These are phyloP conservation scores for Heliconius himera DNA, from an alignment of 1,140 invertebrate species.

Conservation along the genomic window DNA sequence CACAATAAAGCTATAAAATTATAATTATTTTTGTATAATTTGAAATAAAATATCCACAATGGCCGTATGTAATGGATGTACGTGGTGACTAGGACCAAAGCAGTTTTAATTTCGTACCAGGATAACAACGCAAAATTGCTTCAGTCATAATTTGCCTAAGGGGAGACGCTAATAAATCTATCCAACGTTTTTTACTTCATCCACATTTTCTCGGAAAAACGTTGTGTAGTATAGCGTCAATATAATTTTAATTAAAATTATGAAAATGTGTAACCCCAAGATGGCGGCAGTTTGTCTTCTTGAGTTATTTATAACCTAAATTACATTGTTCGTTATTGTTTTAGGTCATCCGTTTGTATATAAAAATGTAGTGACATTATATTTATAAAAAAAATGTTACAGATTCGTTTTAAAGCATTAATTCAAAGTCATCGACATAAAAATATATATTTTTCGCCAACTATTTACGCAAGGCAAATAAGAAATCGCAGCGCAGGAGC, in stretches of 20 bases:
- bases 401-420: too few species aligned
- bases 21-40: too few species aligned
- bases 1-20: too few species aligned
- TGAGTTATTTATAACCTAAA: background rate
- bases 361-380: background rate
- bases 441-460: too few species aligned
- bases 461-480: too few species aligned
- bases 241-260: background rate
- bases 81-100: background rate
- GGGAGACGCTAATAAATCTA: conserved; percentile 1
- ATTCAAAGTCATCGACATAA: too few species aligned
- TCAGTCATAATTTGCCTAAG: background rate
- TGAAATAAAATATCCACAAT: too few species aligned
- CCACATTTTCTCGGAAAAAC: background rate
- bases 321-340: background rate
- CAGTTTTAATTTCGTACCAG: background rate
- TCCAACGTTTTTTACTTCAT: background rate
- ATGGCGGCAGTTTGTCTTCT: background rate
- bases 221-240: background rate
- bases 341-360: background rate
- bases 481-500: too few species aligned
- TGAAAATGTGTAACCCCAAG: conserved; percentile 1
- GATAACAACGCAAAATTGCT: background rate
- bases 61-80: too few species aligned
- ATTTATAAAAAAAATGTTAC: too few species aligned